Percentiles rank a stretch among this genome's conserved stretches.
Evolutionary conservation across 2,113 vertebrate genomes (phyloP).

Genomic region (Vanacampus margaritifer): DNA sequence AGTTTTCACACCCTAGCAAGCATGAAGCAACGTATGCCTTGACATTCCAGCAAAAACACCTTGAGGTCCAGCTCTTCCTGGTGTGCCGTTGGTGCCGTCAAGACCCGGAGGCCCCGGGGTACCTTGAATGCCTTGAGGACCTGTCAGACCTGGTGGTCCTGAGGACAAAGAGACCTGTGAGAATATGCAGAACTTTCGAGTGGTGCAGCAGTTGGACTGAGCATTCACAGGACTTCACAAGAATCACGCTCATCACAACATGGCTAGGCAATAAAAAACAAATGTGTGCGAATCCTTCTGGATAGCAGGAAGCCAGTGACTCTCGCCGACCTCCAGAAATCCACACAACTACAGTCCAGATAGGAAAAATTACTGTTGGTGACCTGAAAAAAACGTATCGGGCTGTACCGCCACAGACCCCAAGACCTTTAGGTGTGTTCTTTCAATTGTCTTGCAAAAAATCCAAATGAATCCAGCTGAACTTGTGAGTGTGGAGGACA

Average conservation of each 20-base stretch:
- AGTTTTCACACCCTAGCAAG: not conserved
- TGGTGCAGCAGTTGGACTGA: not conserved
- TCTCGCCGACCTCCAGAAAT: no score
- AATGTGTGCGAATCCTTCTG: not conserved
- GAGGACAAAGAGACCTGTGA: conserved; percentile 1
- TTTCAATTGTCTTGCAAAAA: no score
- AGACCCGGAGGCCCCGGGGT: conserved; percentile 36
- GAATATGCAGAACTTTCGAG: not conserved
- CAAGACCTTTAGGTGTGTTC: no score
- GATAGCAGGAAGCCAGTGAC: no score
- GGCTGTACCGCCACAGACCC: no score
- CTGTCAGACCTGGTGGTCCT: conserved; percentile 41
- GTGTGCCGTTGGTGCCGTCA: conserved; percentile 32
- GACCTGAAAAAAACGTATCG: no score
- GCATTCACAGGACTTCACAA: not conserved
- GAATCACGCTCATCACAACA: not conserved
- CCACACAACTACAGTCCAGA: no score
- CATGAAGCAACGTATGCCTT: not conserved
- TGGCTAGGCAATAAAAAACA: not conserved
- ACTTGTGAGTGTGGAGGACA: no score
- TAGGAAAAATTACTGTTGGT: no score
- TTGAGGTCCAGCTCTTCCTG: conserved; percentile 48
- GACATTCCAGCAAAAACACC: conserved; percentile 42
- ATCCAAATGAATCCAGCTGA: no score
- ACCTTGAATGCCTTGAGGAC: conserved; percentile 54